Conservation (phyloP, 1,140 invertebrate genomes). For the Cherax quadricarinatus region DNA sequence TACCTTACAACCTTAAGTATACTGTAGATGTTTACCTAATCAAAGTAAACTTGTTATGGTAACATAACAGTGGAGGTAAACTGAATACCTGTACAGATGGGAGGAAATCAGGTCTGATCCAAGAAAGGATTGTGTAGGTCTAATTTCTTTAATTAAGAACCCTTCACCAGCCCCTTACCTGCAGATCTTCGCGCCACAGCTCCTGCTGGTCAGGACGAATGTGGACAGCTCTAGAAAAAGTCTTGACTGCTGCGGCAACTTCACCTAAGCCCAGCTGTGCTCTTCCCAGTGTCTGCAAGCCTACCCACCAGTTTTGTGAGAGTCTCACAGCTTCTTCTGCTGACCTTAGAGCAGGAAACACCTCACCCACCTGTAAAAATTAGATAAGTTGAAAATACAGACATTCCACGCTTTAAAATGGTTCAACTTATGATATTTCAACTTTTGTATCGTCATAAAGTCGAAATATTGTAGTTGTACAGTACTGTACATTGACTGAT, state of each 20-base stretch:
- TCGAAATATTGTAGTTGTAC: no score
- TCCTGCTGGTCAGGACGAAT: conserved; percentile 76
- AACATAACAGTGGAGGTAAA: no score
- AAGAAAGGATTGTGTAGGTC: no score
- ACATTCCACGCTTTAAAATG: neutral
- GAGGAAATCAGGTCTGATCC: neutral
- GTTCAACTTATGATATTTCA: no score
- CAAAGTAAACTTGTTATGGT: no score
- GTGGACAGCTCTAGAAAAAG: conserved; percentile 77
- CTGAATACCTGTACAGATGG: no score
- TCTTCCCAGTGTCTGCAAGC: conserved; percentile 77
- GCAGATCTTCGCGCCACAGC: conserved; percentile 77
- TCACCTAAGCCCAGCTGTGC: conserved; percentile 77
- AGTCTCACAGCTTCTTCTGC: conserved; percentile 76
- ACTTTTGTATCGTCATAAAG: no score
- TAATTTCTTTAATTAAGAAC: no score
- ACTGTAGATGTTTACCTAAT: no score
- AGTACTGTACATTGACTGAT: no score
- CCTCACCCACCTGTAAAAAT: conserved; percentile 53
- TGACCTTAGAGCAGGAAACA: conserved; percentile 67
- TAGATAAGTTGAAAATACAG: neutral
- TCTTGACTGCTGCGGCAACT: conserved; percentile 76
- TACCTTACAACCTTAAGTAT: no score
- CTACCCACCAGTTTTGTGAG: conserved; percentile 77
- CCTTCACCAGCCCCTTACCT: conserved; percentile 12